phyloP scores from a whole-genome alignment of 2,888 invertebrate species.

The Agrochola circellaris region DNA sequence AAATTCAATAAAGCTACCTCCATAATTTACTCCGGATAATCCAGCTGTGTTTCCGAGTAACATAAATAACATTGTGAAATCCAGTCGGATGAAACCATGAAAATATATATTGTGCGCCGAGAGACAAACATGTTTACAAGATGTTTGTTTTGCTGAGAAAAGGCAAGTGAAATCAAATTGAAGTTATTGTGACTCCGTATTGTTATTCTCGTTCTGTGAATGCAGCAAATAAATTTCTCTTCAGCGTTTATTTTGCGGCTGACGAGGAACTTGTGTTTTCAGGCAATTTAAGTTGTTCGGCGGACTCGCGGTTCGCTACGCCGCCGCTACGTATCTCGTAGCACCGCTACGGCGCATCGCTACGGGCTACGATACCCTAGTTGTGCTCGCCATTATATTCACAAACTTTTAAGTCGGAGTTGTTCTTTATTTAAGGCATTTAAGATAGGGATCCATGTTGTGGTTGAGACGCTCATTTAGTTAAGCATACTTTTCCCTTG shows the following conservation, averaged over 20 bases:
- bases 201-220: conserved; percentile 73
- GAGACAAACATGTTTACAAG: conserved; percentile 84
- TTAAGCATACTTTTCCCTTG: conserved; percentile 4
- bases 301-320: conserved; percentile 64
- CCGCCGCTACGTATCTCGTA: conserved; percentile 62
- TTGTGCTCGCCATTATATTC: conserved; percentile 57
- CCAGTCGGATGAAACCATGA: conserved; percentile 46
- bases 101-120: conserved; percentile 55
- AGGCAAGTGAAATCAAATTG: conserved; percentile 75
- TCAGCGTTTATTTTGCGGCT: conserved; percentile 72
- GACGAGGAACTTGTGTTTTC: conserved; percentile 76
- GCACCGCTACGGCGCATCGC: conserved; percentile 62
- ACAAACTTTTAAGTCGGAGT: conserved; percentile 55
- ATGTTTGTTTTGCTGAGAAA: conserved; percentile 62
- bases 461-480: conserved; percentile 33
- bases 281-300: conserved; percentile 79
- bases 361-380: conserved; percentile 68
- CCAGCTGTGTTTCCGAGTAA: conserved; percentile 30
- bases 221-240: conserved; percentile 71
- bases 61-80: conserved; percentile 55
- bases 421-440: conserved; percentile 53
- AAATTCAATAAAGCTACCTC: conserved; percentile 47
- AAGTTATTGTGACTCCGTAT: conserved; percentile 74
- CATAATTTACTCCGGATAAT: conserved; percentile 50
- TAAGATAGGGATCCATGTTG: conserved; percentile 33